Base-by-base conservation (phyloP, 2,888 invertebrate genomes). In the Bembecia ichneumoniformis region DNA sequence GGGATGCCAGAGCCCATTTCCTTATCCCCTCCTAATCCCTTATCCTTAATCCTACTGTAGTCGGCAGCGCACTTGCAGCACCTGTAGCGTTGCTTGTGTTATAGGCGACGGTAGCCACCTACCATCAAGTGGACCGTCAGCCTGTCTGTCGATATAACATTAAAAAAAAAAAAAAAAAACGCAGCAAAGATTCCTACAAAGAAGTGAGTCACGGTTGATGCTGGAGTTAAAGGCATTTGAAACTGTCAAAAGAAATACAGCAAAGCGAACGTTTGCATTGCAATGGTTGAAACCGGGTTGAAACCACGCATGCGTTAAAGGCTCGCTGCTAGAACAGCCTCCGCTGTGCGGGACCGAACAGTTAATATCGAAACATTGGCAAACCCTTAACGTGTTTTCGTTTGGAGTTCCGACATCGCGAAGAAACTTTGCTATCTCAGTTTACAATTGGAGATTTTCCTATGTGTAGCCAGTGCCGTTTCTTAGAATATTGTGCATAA, bases 401-500 rank as follows among this genome's bases (percentile, higher is more conserved):
- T 2, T 14, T 7, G 5, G 40, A 3, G n/a, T 40, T 14, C 40
- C 3, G 7, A 40, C 13, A 40, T 40, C 40, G 40, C 40, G 40
- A 13, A 40, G 14, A 14, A 40, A 40, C 40, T 57, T 58, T 60
- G 61, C 48, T 60, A 51, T 49, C 16, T 47, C 47, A 13, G 51
- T 52, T 58, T 36, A 11, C 40, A 46, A 43, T 13, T 47, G 49
- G 45, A 51, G 51, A 55, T 58, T 50, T 34, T 51, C 51, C 50
- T 46, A 35, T 48, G 49, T 44, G 16, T 17, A 35, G 52, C 47
- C 52, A 46, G 47, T 55, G 56, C 55, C 61, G 59, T 61, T 57
- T 28, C 7, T 9, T 28, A 28, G 7, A 54, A 60, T 59, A 55
- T 67, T 71, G 73, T 60, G 63, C 57, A 63, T 59, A 43, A 49